A percentile compares a stretch with the other conserved stretches of the same genome.
Evolutionary conservation across 2,888 invertebrate species (phyloP).

Genomic region (Raillietiella orientalis): DNA sequence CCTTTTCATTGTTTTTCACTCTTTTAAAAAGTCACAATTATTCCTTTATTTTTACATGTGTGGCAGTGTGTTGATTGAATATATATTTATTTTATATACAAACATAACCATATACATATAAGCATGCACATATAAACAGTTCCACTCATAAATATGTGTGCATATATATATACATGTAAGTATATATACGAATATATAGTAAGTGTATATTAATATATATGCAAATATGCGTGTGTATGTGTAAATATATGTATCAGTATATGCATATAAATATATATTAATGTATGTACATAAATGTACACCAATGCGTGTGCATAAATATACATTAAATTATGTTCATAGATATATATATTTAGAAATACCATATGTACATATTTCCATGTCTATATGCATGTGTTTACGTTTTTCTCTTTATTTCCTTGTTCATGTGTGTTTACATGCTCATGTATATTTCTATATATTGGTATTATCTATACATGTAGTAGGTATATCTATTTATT

Average conservation of each 20-base stretch:
- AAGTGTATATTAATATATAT: too few species aligned
- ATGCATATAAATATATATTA: too few species aligned
- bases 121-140: too few species aligned
- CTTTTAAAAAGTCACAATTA: too few species aligned
- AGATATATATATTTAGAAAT: slow-evolving; percentile 1
- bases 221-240: too few species aligned
- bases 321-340: slow-evolving; percentile 1
- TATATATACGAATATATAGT: not conserved
- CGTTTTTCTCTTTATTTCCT: slow-evolving; percentile 1
- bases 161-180: slow-evolving; percentile 4
- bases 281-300: too few species aligned
- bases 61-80: not conserved
- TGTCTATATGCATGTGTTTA: slow-evolving; percentile 3
- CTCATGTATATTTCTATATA: not conserved
- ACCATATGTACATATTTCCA: slow-evolving; percentile 1
- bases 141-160: too few species aligned
- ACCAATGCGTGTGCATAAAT: not conserved
- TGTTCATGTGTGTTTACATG: slow-evolving; percentile 2
- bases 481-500: too few species aligned
- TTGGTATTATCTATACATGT: slow-evolving; percentile 3
- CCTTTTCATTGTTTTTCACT: too few species aligned
- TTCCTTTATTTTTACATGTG: slow-evolving; percentile 2
- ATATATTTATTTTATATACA: too few species aligned
- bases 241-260: too few species aligned
- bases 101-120: too few species aligned